Base-by-base conservation (phyloP, 2,797 vertebrate genomes). In the Halcyon badia region DNA sequence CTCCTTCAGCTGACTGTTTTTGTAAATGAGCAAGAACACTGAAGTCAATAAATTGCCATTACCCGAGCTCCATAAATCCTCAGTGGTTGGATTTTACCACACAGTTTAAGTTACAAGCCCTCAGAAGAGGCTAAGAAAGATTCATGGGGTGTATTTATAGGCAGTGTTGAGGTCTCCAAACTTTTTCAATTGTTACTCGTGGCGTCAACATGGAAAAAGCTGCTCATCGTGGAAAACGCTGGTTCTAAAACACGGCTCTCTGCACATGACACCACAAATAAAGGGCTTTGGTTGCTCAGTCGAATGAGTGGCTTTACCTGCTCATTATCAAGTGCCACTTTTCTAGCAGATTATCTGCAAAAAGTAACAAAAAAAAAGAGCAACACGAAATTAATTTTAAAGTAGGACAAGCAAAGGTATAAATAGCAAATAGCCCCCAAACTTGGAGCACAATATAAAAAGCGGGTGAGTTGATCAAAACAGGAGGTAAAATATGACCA, bases 1-100 rank as follows among this genome's bases (percentile, higher is more conserved):
- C 62, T 93, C 70, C 77, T 77, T 93, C 85, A 73, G 57, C 54
- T 88, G 87, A 75, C 69, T 92, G n/a, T 64, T 79, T 89, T 92
- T 84, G 60, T 82, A 95, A 95, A 93, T 77, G 70, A 94, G 60
- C 66, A 87, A 93, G 68, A 92, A 83, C 11, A 62, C 44, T 54
- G 51, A 93, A 84, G 91, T 87, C 87, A 95, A 89, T 93, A 96
- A 94, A 84, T 82, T 94, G 81, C 78, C 61, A 60, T 87, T 93
- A 75, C 24, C 37, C 68, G 61, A 57, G 73, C 64, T 93, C 70
- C 85, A 79, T 95, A 95, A 96, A 94, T 96, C 72, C 52, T 70
- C 52, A 35, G 69, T 61, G 31, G 91, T 1, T 90, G 60, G 37
- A 60, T 88, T 86, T 89, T 89, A 77, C 70, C 66, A 66, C 17